Conservation (phyloP, 2,113 vertebrate species). For the Melanotaenia duboulayi region DNA sequence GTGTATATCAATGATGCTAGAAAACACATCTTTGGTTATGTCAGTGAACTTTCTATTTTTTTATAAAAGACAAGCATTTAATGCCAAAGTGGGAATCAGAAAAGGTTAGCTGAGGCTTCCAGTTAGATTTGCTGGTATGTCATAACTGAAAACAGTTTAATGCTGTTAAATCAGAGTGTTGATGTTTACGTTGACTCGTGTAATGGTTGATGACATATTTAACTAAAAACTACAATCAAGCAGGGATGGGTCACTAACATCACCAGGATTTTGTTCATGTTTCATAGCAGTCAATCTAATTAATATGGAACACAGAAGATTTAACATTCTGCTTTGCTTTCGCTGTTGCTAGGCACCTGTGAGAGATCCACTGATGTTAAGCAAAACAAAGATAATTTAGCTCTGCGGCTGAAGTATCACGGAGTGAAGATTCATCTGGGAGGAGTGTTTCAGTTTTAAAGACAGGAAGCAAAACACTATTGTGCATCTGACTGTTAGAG, state of each 20-base stretch:
- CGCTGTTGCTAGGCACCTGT: neutral
- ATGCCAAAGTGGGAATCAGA: too few relatives aligned
- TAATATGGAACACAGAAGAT: neutral
- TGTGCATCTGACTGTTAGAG: slow-evolving; percentile 47
- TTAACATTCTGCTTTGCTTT: neutral
- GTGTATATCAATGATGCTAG: too few relatives aligned
- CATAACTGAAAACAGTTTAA: too few relatives aligned
- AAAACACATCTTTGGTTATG: too few relatives aligned
- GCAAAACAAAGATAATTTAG: slow-evolving; percentile 30
- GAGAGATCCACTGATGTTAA: neutral
- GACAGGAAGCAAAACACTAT: slow-evolving; percentile 49
- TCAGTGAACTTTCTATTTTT: too few relatives aligned
- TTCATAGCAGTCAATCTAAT: neutral
- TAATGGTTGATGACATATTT: neutral
- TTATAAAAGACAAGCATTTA: too few relatives aligned
- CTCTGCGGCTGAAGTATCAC: slow-evolving; percentile 18
- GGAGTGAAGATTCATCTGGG: slow-evolving; percentile 29
- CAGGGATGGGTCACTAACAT: too few relatives aligned
- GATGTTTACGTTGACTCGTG: too few relatives aligned
- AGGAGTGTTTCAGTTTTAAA: slow-evolving; percentile 26
- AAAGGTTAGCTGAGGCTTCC: too few relatives aligned
- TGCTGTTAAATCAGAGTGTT: too few relatives aligned
- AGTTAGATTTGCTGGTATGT: too few relatives aligned
- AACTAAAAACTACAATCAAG: neutral
- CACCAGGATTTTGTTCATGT: too few relatives aligned